phyloP scores from a whole-genome alignment of 2,797 vertebrate species.

The Nannoperca obscura region DNA sequence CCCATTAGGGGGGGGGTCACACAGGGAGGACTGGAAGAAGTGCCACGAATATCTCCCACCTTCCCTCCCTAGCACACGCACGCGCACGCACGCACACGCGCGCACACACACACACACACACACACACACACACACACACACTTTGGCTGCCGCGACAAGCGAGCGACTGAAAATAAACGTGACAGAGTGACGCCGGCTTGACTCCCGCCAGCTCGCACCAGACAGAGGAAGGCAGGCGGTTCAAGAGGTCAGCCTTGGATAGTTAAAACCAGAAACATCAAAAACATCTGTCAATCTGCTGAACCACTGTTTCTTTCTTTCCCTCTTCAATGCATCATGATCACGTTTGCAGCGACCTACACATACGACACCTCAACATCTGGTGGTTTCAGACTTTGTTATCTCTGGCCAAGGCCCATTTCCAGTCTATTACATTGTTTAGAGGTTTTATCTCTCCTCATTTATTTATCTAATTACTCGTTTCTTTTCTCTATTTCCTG shows the following conservation, averaged over 20 bases:
- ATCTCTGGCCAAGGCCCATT: conserved; percentile 67
- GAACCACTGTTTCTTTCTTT: conserved; percentile 29
- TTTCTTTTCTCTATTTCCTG: conserved; percentile 73
- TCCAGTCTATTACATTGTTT: conserved; percentile 64
- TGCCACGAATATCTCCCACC: conserved; percentile 75
- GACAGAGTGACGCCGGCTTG: conserved; percentile 82
- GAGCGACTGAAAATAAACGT: conserved; percentile 86
- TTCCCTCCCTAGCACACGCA: conserved; percentile 69
- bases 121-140: conserved; percentile 61
- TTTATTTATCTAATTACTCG: conserved; percentile 74
- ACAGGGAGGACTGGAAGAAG: conserved; percentile 65
- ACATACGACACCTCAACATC: conserved; percentile 35
- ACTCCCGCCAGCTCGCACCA: conserved; percentile 67
- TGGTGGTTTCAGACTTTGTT: conserved; percentile 37
- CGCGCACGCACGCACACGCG: conserved; percentile 56
- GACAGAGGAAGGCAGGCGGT: conserved; percentile 56
- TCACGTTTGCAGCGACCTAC: conserved; percentile 13
- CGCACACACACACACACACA: conserved; percentile 62
- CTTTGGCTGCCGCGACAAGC: conserved; percentile 70
- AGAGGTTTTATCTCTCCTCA: conserved; percentile 55
- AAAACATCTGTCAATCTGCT: conserved; percentile 66
- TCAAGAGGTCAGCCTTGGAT: conserved; percentile 67
- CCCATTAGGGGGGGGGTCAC: conserved; percentile 57
- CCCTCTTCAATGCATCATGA: conserved; percentile 19
- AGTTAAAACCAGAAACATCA: conserved; percentile 61